These are phyloP conservation scores for Sander vitreus DNA, from an alignment of 2,113 vertebrate species.

Conservation along the genomic window DNA sequence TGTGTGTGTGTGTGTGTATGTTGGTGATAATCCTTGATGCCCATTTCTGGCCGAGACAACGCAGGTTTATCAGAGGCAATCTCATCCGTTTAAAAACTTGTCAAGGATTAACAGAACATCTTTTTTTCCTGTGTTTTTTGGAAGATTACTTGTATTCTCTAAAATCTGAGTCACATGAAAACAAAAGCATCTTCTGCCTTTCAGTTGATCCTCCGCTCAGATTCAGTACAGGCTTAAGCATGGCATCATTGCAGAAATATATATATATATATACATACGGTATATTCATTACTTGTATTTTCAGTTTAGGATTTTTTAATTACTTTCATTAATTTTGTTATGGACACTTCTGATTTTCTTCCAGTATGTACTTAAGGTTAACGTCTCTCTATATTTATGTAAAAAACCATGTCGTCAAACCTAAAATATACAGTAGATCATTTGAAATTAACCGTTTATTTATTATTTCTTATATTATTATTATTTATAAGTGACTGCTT, in stretches of 20 bases:
- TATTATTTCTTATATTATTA: not conserved
- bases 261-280: not conserved
- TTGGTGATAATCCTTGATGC: slow-evolving; percentile 82
- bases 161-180: slow-evolving; percentile 51
- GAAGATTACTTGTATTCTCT: slow-evolving; percentile 59
- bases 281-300: not conserved
- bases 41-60: slow-evolving; percentile 67
- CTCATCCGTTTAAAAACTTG: slow-evolving; percentile 77
- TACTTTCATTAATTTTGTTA: not conserved
- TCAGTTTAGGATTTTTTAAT: not conserved
- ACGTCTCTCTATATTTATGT: not conserved
- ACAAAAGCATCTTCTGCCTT: slow-evolving; percentile 47
- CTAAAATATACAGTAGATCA: not conserved
- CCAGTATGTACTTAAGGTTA: not conserved
- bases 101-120: slow-evolving; percentile 76
- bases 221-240: not conserved
- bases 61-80: slow-evolving; percentile 55
- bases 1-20: not conserved
- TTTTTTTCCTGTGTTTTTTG: slow-evolving; percentile 61
- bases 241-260: not conserved
- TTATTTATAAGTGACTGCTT: not conserved
- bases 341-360: not conserved
- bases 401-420: not conserved
- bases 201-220: not conserved
- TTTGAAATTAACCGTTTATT: not conserved